Evolutionary conservation across 1,140 invertebrate genomes (phyloP), one percentile per base, ranked within the genome.

Genomic region (Nasonia giraulti): DNA sequence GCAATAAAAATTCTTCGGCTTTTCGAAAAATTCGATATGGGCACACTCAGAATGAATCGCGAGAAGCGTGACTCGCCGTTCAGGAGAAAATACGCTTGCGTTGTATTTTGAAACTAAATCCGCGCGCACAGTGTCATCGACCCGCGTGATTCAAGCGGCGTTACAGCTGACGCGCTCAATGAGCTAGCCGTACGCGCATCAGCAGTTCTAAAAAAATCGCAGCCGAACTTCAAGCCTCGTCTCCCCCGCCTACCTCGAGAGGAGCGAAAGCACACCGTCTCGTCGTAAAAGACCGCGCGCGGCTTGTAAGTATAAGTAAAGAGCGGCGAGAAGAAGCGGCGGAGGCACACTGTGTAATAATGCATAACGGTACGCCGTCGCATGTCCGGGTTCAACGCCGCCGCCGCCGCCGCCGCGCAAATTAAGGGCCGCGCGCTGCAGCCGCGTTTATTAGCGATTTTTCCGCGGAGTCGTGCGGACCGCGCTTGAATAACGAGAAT

Each of bases 321-420:
- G 20, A 62, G 55, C 27, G 69, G 82, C 82, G 79, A 68, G 83
- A 84, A 62, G 82, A 75, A 69, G 79, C 66, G 31, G n/a, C 62
- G 47, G 50, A 17, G 10, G 62, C 27, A 23, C 77, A 27, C 55
- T 31, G 62, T 68, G 89, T 87, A 88, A 91, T 90, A 91, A 90
- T 90, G 89, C 90, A 83, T 91, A 91, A 89, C 90, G 90, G 90
- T 90, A 89, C 86, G 87, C 83, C 86, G 85, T 87, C 88, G 88
- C 87, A 87, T 88, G 88, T 89, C 89, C 89, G 89, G 87, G 89
- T 91, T 87, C 89, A 86, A 66, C 71, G 79, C 33, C 33, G 33
- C 33, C 33, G 33, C 7, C 71, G 79, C 33, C 33, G 33, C 33
- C 33, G 33, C 7, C 40, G 40, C 77, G 73, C 69, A 68, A 85